phyloP scores from a whole-genome alignment of 2,888 invertebrate genomes.

The Mesoligia furuncula region DNA sequence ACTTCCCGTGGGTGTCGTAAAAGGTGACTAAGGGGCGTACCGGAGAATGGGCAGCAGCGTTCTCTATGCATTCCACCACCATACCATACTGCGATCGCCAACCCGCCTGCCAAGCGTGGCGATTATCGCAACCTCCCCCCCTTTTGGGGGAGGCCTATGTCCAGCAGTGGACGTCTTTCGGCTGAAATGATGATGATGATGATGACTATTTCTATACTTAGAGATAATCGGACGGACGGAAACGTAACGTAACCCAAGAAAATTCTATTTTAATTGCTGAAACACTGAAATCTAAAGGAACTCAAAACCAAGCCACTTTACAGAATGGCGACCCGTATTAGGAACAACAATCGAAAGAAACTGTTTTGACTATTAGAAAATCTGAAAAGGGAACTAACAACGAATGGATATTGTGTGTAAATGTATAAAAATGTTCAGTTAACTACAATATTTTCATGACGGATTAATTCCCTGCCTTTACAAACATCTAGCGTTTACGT shows the following conservation, averaged over 20 bases:
- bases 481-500: conserved; percentile 24
- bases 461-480: neutral
- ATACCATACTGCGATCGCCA: no score
- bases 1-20: no score
- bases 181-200: no score
- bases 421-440: neutral
- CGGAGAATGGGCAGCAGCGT: no score
- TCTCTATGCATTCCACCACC: no score
- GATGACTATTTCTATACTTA: neutral
- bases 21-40: no score
- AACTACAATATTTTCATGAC: neutral
- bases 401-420: neutral
- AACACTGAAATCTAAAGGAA: neutral
- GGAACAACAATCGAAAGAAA: neutral
- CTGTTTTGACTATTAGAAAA: no score
- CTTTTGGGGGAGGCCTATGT: no score
- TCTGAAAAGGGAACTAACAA: neutral
- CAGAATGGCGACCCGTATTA: neutral
- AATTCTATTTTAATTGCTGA: neutral
- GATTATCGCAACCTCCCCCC: no score
- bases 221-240: neutral
- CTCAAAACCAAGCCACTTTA: neutral
- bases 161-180: no score
- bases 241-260: neutral
- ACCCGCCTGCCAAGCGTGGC: no score